phyloP scores from a whole-genome alignment of 2,113 vertebrate genomes.

The Empidonax traillii region DNA sequence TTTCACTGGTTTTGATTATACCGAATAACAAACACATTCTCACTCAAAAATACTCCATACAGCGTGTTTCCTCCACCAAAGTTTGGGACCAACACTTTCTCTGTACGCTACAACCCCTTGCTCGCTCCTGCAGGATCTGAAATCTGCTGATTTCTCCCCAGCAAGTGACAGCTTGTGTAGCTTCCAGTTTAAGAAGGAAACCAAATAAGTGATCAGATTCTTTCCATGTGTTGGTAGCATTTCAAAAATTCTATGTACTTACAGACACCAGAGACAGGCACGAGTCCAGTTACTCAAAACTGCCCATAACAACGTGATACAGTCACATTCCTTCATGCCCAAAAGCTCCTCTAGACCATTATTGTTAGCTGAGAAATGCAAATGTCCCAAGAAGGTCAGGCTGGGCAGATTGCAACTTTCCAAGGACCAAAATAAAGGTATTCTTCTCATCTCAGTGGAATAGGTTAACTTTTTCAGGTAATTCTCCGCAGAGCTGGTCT shows the following conservation, averaged over 20 bases:
- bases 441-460: not conserved
- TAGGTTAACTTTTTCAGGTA: slow-evolving; percentile 1
- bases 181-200: not conserved
- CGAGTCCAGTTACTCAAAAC: not conserved
- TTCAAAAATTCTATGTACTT: not conserved
- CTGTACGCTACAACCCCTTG: rapidly evolving
- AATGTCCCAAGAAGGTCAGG: not conserved
- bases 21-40: not conserved
- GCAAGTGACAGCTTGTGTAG: not conserved
- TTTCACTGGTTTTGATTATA: not conserved
- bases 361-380: not conserved
- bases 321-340: not conserved
- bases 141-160: not conserved
- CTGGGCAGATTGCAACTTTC: not conserved
- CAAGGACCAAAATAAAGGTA: not conserved
- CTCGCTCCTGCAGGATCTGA: not conserved
- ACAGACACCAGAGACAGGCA: not conserved
- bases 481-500: not conserved
- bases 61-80: not conserved
- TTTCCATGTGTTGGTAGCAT: not conserved
- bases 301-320: not conserved
- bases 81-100: not conserved
- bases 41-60: not conserved
- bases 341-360: not conserved
- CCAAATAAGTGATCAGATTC: not conserved